A percentile compares a stretch with the other conserved stretches of the same genome.
Conservation (phyloP, 1,140 invertebrate species). For the Caerostris extrusa region DNA sequence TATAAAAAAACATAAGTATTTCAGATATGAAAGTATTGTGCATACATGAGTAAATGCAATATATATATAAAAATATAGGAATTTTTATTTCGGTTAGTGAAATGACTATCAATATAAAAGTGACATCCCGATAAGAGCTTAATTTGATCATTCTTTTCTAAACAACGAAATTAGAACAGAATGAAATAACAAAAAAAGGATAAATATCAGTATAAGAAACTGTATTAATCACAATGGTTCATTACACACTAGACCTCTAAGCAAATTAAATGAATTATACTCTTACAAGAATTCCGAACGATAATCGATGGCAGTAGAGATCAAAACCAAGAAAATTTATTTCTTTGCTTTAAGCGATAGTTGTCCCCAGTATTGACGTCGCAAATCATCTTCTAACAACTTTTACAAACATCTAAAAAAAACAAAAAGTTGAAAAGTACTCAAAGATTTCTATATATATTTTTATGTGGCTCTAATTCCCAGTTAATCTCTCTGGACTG, state of each 20-base stretch:
- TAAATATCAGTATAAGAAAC: neutral
- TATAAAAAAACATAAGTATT: too few species aligned
- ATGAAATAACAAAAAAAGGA: neutral
- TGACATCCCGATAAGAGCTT: too few species aligned
- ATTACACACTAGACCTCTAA: neutral
- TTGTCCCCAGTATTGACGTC: neutral
- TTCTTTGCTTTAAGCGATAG: neutral
- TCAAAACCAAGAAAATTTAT: neutral
- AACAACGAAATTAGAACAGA: too few species aligned
- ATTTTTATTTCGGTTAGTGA: too few species aligned
- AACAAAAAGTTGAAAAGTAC: conserved; percentile 1
- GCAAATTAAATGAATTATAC: neutral
- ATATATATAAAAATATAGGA: too few species aligned
- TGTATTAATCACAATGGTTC: neutral
- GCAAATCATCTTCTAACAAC: neutral
- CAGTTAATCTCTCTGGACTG: neutral
- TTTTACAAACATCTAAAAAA: neutral
- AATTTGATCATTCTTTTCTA: too few species aligned
- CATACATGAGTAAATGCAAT: too few species aligned
- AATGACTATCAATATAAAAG: too few species aligned
- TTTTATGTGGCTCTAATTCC: neutral
- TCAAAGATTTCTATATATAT: neutral
- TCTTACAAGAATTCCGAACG: neutral
- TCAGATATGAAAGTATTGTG: too few species aligned
- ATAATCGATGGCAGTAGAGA: neutral